Evolutionary conservation across 2,888 invertebrate species (phyloP), one percentile per base, ranked within the genome.

Genomic region (Melipona beecheii): DNA sequence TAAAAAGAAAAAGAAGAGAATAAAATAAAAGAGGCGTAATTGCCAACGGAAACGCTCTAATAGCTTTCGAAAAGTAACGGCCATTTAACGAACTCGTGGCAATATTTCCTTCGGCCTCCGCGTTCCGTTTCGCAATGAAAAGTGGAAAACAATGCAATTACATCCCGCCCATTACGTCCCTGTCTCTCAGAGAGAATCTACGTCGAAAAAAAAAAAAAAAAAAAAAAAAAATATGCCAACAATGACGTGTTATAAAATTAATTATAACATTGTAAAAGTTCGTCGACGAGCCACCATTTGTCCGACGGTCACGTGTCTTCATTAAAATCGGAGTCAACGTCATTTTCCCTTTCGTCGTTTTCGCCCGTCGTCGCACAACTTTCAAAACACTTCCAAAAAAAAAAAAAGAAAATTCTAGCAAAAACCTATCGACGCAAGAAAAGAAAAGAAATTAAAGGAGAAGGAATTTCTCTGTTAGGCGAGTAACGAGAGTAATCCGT

Each of bases 71-170:
- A 70, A 56, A 58, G 15, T 56, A 24, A 56, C 17, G 36, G 24
- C n/a, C 43, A 43, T 43, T 58, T 24, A 24, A 43, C 24, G 24
- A 43, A 11, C 19, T 9, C 24, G 19, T 24, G 5, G 43, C 9
- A 9, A 54, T n/a, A 24, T 21, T 9, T 19, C 19, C 27, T 27
- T 50, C 43, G 11, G 43, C 43, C 43, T 43, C 11, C 9, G 43
- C 1, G 11, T 52, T 27, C 13, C 24, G 6, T 36, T n/a, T 24
- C 24, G 36, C 24, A 4, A 2, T 24, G 43, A 43, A 13, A 31
- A 56, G 36, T 19, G n/a, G n/a, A 17, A 19, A 58, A 58, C 43
- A 68, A 68, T 5, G 71, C 43, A 58, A 58, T 71, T 71, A 58
- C 43, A 19, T 54, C n/a, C n/a, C 4, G 36, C 17, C 54, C 17